A percentile compares a stretch with the other conserved stretches of the same genome.
phyloP scores from a whole-genome alignment of 2,797 vertebrate species.

The Gymnopithys bicolor region DNA sequence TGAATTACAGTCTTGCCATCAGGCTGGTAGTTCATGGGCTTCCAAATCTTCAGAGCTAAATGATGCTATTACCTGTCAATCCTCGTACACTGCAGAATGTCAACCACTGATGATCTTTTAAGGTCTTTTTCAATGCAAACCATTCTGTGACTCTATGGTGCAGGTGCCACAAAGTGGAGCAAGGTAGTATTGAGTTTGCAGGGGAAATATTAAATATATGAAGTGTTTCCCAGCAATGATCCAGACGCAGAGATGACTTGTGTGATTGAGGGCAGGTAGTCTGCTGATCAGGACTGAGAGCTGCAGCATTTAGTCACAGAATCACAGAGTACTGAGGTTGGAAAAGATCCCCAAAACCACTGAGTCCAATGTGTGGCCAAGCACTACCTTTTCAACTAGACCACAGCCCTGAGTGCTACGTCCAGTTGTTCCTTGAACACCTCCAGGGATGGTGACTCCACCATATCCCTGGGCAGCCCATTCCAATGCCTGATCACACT shows the following conservation, averaged over 20 bases:
- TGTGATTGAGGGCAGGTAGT: not conserved
- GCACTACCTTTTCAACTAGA: not conserved
- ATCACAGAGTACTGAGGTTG: not conserved
- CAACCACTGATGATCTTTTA: not conserved
- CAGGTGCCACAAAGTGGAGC: not conserved
- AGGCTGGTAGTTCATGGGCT: not conserved
- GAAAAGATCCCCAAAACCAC: not conserved
- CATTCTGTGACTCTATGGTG: not conserved
- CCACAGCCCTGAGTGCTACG: not conserved
- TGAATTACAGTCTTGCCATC: not conserved
- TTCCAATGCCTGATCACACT: not conserved
- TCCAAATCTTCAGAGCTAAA: not conserved
- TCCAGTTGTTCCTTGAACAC: not conserved
- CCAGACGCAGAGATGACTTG: not conserved
- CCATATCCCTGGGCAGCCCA: not conserved
- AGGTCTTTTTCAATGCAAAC: not conserved
- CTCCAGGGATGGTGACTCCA: not conserved
- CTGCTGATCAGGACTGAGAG: not conserved
- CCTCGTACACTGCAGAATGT: not conserved
- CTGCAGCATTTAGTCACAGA: not conserved
- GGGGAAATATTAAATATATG: not conserved
- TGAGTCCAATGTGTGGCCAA: not conserved
- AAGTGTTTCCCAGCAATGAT: not conserved
- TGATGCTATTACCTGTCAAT: not conserved
- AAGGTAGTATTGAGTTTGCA: not conserved